Evolutionary conservation across 2,888 invertebrate genomes (phyloP).

Genomic region (Drosophila anomelani): DNA sequence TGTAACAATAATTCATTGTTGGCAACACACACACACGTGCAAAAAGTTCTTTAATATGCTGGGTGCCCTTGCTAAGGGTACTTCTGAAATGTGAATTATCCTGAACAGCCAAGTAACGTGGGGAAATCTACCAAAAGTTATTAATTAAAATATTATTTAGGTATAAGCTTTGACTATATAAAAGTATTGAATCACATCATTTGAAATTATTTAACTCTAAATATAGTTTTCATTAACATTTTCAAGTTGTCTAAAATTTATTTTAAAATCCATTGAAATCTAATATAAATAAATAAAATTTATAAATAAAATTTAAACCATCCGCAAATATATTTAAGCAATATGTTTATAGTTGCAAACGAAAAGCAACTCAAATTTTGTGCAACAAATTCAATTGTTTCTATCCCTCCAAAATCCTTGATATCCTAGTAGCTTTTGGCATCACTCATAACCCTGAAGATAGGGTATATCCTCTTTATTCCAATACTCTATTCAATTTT

Average conservation of each 20-base stretch:
- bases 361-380: too few species aligned
- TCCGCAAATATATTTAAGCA: too few species aligned
- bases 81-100: neutral
- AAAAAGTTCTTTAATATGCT: slow-evolving; percentile 22
- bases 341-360: too few species aligned
- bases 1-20: slow-evolving; percentile 77
- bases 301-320: too few species aligned
- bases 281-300: too few species aligned
- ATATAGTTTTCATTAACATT: too few species aligned
- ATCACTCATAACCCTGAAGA: neutral
- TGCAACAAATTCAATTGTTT: neutral
- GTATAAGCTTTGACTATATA: neutral
- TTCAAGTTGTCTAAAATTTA: too few species aligned
- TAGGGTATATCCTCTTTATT: slow-evolving; percentile 35
- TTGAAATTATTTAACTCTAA: too few species aligned
- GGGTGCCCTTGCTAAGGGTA: slow-evolving; percentile 40
- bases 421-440: neutral
- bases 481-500: slow-evolving; percentile 40
- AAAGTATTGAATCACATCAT: too few species aligned
- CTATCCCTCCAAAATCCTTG: neutral
- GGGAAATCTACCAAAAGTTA: neutral
- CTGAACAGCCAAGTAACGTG: neutral
- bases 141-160: neutral
- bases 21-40: slow-evolving; percentile 51
- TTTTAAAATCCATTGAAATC: too few species aligned